Evolutionary conservation across 2,113 vertebrate species (phyloP), one percentile per base, ranked within the genome.

Genomic region (Macrotus californicus): DNA sequence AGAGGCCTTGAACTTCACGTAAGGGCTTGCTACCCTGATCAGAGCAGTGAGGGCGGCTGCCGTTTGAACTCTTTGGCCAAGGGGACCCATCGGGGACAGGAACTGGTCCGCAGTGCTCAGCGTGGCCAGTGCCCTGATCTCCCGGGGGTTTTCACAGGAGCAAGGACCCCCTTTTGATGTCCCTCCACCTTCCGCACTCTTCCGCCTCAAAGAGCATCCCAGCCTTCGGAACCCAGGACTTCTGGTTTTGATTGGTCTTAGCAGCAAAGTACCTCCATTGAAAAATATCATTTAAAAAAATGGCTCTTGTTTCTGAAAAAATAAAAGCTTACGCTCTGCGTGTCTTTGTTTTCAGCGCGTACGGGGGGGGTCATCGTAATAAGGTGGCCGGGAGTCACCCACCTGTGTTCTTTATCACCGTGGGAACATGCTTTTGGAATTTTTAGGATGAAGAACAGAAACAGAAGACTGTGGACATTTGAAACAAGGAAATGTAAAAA

Each of bases 191-290:
- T 87, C 19, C 2, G 18, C 4, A 4, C 26, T 66, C 43, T 54
- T 73, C 22, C 3, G 43, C 36, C 85, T 89, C 39, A 89, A 89
- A 82, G 75, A 82, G 9, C 29, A 75, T 54, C 93, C 61, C n/a
- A 22, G 50, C 24, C 86, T 86, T 95, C 61, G 72, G 54, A 82
- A 64, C 26, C 70, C n/a, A 29, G 1, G 64, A 41, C 76, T 88
- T 94, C 86, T 61, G 83, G 69, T 90, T 93, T 86, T 82, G 59
- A 88, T 83, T 77, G 83, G 82, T 93, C 41, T 75, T 61, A 91
- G 92, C 83, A 93, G 76, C 50, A 87, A 94, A 92, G 48, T 79
- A 59, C 29, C 59, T 67, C 7, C n/a, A 19, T 19, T 41, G 76
- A 77, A 46, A 85, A 92, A 29, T 70, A 75, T 76, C 19, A n/a